phyloP scores from a whole-genome alignment of 2,797 vertebrate genomes.

The Lithobates pipiens region DNA sequence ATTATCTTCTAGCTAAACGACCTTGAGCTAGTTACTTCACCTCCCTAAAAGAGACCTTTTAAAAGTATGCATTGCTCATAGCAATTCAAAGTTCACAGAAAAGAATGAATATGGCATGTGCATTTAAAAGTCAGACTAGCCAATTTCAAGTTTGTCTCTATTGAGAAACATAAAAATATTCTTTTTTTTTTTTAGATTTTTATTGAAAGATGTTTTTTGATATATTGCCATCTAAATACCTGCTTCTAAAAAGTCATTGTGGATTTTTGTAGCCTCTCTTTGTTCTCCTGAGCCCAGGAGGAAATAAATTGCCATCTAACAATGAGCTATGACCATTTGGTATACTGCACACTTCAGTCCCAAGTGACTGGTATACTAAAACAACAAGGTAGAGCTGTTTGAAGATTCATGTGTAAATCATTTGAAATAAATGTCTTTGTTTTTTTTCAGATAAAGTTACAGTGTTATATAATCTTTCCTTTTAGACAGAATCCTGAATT shows the following conservation, averaged over 20 bases:
- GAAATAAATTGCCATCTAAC: constrained; percentile 22
- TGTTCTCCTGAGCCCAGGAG: not conserved
- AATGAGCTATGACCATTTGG: constrained; percentile 18
- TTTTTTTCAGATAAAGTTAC: not conserved
- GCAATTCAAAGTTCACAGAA: constrained; percentile 36
- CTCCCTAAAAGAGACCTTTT: constrained; percentile 33
- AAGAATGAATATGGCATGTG: constrained; percentile 25
- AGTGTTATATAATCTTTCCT: not conserved
- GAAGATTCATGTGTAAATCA: constrained; percentile 7
- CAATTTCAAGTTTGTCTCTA: constrained; percentile 12
- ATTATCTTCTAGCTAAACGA: constrained; percentile 20
- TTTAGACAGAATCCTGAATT: not conserved
- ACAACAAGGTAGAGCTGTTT: constrained; percentile 9
- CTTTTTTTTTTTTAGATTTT: not conserved
- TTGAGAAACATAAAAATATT: constrained; percentile 26
- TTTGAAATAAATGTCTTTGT: not conserved
- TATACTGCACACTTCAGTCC: constrained; percentile 1
- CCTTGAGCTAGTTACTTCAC: constrained; percentile 43
- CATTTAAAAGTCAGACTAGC: constrained; percentile 41
- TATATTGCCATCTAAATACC: not conserved
- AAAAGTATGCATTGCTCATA: constrained; percentile 16
- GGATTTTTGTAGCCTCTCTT: constrained; percentile 9
- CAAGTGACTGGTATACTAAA: constrained; percentile 31
- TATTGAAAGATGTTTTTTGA: not conserved
- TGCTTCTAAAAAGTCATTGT: constrained; percentile 5